Conservation (phyloP, 1,140 invertebrate species). For the fruit fly (Drosophila melanogaster) region DNA sequence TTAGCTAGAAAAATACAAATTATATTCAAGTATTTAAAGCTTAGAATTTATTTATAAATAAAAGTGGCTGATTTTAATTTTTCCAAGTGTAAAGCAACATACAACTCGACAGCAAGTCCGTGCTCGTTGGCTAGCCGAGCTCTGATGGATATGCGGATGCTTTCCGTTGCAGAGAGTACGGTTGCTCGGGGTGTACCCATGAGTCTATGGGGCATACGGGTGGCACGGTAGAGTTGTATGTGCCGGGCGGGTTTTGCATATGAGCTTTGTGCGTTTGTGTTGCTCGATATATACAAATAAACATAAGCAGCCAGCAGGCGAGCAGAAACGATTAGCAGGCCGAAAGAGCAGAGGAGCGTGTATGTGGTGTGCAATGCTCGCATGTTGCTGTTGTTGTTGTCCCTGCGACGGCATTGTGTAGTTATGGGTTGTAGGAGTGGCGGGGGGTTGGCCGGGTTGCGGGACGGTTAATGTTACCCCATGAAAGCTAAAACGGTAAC, state of each 20-base stretch:
- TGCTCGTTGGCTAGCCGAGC: conserved; percentile 14
- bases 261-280: conserved; percentile 77
- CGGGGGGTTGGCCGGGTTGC: conserved; percentile 13
- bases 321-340: conserved; percentile 76
- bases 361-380: conserved; percentile 51
- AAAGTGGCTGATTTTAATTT: too few species aligned
- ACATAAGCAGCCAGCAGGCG: conserved; percentile 80
- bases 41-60: too few species aligned
- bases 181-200: not conserved
- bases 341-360: conserved; percentile 40
- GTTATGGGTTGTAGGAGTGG: conserved; percentile 25
- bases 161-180: conserved; percentile 6
- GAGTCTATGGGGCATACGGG: conserved; percentile 5
- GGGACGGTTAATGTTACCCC: conserved; percentile 57
- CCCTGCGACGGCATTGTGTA: conserved; percentile 38
- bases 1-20: too few species aligned
- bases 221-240: conserved; percentile 42
- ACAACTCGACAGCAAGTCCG: conserved; percentile 15
- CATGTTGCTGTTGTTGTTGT: conserved; percentile 51
- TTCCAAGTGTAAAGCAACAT: conserved; percentile 14
- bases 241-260: conserved; percentile 60
- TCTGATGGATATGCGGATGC: conserved; percentile 30
- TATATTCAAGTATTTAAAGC: too few species aligned
- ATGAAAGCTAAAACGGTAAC: conserved; percentile 80
- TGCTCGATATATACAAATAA: conserved; percentile 83